These are phyloP conservation scores for Xiphias gladius DNA, from an alignment of 2,113 vertebrate species.

Conservation along the genomic window DNA sequence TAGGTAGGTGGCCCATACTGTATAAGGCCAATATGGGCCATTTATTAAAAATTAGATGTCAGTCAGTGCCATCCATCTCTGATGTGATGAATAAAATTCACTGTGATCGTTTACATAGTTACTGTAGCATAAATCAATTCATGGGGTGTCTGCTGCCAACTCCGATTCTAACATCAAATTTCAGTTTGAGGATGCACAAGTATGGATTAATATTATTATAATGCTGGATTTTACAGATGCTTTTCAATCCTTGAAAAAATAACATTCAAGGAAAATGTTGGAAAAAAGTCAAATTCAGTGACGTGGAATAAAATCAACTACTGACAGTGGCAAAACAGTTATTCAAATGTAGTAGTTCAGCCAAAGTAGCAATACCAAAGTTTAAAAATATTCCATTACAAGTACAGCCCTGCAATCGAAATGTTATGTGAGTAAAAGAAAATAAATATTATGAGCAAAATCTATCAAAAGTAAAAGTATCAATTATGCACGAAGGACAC, in stretches of 20 bases:
- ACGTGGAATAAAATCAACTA: background rate
- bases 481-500: background rate
- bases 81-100: conserved; percentile 39
- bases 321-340: background rate
- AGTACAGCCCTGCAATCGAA: too few relatives aligned
- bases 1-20: too few relatives aligned
- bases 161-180: conserved; percentile 1
- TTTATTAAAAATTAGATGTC: conserved; percentile 55
- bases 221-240: background rate
- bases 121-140: conserved; percentile 16
- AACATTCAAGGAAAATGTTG: background rate
- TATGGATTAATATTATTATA: background rate
- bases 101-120: conserved; percentile 32
- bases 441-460: background rate
- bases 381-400: too few relatives aligned
- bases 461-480: background rate
- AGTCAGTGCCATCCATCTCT: conserved; percentile 40
- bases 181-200: background rate
- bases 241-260: background rate
- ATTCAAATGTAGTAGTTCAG: too few relatives aligned
- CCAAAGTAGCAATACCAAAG: too few relatives aligned
- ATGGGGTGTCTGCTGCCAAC: background rate
- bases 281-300: background rate
- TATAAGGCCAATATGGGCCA: conserved; percentile 35
- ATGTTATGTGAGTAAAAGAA: background rate